phyloP scores from a whole-genome alignment of 2,888 invertebrate species.

The Byasa hedistus region DNA sequence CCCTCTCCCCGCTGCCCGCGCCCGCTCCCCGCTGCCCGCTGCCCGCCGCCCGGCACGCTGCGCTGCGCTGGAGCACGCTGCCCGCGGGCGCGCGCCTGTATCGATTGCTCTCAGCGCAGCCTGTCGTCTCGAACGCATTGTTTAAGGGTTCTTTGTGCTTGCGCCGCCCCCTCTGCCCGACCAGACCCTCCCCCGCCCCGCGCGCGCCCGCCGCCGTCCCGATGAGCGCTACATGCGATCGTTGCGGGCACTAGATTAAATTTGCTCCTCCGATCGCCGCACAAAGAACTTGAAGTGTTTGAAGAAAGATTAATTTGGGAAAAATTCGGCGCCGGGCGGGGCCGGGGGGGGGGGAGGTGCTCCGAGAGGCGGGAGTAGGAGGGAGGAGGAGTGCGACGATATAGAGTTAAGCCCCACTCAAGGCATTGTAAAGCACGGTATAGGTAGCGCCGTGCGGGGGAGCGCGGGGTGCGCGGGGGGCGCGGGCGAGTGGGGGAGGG shows the following conservation, averaged over 20 bases:
- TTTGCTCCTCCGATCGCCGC: slow-evolving; percentile 53
- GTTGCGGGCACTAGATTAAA: slow-evolving; percentile 54
- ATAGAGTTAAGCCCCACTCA: slow-evolving; percentile 23
- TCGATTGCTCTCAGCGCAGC: slow-evolving; percentile 27
- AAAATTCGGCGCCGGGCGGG: slow-evolving; percentile 50
- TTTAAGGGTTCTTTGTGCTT: too few species aligned
- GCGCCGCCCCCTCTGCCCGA: too few species aligned
- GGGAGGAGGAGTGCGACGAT: neutral
- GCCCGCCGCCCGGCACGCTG: too few species aligned
- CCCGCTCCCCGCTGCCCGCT: too few species aligned
- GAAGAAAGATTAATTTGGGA: slow-evolving; percentile 73
- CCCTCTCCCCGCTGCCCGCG: neutral
- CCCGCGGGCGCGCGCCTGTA: slow-evolving; percentile 2
- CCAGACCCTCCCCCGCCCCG: neutral
- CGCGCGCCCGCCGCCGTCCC: slow-evolving; percentile 15
- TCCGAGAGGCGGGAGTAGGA: neutral
- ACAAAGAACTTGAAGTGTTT: slow-evolving; percentile 69
- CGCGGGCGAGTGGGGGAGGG: neutral
- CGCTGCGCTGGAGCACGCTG: too few species aligned
- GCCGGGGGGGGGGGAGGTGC: neutral
- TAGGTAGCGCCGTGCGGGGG: slow-evolving; percentile 10
- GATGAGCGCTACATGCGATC: slow-evolving; percentile 38
- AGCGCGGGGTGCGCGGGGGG: neutral
- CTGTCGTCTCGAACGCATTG: slow-evolving; percentile 17
- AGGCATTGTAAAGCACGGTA: slow-evolving; percentile 17